phyloP scores from a whole-genome alignment of 2,888 invertebrate genomes.

The Metalampra italica region DNA sequence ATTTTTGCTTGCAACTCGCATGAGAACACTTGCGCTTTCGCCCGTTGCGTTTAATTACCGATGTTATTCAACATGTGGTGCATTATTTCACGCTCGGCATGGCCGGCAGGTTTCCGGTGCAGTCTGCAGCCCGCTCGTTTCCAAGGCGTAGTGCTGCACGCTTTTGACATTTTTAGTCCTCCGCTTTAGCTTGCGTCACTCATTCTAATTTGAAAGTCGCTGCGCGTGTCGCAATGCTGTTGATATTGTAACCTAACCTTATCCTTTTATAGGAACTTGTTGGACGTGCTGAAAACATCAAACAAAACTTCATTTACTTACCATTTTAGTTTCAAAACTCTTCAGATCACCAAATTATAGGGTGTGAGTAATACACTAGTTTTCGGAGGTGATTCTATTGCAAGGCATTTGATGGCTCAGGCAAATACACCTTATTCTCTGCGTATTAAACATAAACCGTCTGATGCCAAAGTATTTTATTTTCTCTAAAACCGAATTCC shows the following conservation, averaged over 20 bases:
- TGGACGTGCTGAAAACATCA: slow-evolving; percentile 2
- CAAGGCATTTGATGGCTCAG: no score
- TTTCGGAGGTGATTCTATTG: no score
- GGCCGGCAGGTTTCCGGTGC: slow-evolving; percentile 53
- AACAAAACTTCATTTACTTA: not conserved
- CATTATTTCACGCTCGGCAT: slow-evolving; percentile 59
- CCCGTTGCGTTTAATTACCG: slow-evolving; percentile 61
- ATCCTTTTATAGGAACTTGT: slow-evolving; percentile 30
- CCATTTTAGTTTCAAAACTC: not conserved
- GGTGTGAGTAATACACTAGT: no score
- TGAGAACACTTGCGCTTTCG: slow-evolving; percentile 72
- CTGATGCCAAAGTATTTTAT: slow-evolving; percentile 27
- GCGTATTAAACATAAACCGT: not conserved
- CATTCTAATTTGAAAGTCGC: slow-evolving; percentile 52
- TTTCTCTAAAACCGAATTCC: slow-evolving; percentile 40
- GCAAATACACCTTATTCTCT: not conserved
- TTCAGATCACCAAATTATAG: no score
- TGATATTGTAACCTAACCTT: slow-evolving; percentile 41
- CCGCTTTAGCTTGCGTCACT: slow-evolving; percentile 48
- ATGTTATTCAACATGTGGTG: slow-evolving; percentile 69
- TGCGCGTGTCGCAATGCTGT: slow-evolving; percentile 46
- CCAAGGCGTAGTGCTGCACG: slow-evolving; percentile 59
- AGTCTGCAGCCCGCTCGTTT: slow-evolving; percentile 37
- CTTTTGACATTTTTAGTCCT: slow-evolving; percentile 70
- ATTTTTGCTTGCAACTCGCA: slow-evolving; percentile 50